Evolutionary conservation across 2,113 vertebrate genomes (phyloP).

Genomic region (Tenrec ecaudatus): DNA sequence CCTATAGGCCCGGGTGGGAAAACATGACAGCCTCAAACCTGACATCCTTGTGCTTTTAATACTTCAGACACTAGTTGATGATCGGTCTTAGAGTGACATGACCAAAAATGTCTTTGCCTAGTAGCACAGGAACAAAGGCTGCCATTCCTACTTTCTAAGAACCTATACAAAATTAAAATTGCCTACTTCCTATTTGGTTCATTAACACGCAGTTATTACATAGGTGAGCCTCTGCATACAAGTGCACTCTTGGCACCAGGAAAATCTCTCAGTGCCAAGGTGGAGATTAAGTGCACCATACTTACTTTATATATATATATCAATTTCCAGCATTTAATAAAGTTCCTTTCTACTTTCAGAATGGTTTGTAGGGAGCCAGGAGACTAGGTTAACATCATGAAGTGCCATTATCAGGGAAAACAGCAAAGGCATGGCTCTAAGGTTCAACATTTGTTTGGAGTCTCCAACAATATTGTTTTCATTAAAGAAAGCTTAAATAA

Average conservation of each 20-base stretch:
- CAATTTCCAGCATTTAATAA: conserved; percentile 37
- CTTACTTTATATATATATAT: background rate
- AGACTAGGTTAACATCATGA: conserved; percentile 63
- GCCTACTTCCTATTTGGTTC: conserved; percentile 51
- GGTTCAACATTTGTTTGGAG: conserved; percentile 77
- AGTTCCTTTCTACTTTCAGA: conserved; percentile 48
- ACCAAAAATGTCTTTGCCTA: conserved; percentile 42
- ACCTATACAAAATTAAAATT: background rate
- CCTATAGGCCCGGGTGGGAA: conserved; percentile 76
- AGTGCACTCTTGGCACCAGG: conserved; percentile 28
- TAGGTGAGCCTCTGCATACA: conserved; percentile 35
- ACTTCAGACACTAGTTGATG: conserved; percentile 50
- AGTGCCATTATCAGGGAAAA: conserved; percentile 65
- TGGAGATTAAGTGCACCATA: background rate
- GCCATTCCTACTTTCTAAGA: background rate
- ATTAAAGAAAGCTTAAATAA: conserved; percentile 84
- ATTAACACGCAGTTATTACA: conserved; percentile 33
- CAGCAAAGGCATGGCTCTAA: conserved; percentile 50
- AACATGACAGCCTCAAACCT: conserved; percentile 64
- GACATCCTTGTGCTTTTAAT: conserved; percentile 63
- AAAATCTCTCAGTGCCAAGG: background rate
- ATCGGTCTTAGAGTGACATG: background rate
- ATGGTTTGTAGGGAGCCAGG: background rate
- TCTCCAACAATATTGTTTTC: conserved; percentile 83
- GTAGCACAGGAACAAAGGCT: conserved; percentile 27